Percentiles rank a stretch among this genome's conserved stretches.
These are phyloP conservation scores for Mirounga angustirostris DNA, from an alignment of 2,113 vertebrate genomes.

Conservation along the genomic window DNA sequence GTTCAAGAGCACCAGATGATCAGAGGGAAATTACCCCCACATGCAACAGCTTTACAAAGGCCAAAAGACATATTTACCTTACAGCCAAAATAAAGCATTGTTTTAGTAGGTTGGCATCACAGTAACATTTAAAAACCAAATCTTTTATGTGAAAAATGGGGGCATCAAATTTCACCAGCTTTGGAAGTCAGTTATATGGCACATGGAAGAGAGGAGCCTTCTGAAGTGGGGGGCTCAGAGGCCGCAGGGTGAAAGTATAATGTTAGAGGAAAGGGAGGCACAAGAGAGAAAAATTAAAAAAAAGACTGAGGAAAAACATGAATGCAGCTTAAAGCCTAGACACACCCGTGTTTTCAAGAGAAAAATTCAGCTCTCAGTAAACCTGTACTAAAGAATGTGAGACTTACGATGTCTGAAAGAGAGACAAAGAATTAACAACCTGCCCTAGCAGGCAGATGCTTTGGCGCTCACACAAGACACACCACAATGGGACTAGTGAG, in stretches of 20 bases:
- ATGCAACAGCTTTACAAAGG: constrained; percentile 93
- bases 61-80: constrained; percentile 90
- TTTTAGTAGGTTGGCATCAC: constrained; percentile 90
- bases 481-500: not conserved
- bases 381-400: not conserved
- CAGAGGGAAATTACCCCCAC: constrained; percentile 91
- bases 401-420: not conserved
- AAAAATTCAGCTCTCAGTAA: constrained; percentile 37
- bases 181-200: constrained; percentile 91
- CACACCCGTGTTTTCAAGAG: not conserved
- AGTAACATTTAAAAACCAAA: constrained; percentile 88
- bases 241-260: constrained; percentile 55
- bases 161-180: constrained; percentile 87
- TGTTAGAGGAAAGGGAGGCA: constrained; percentile 75
- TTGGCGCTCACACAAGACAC: not conserved
- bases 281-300: constrained; percentile 68
- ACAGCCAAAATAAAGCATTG: constrained; percentile 91
- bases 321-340: constrained; percentile 58
- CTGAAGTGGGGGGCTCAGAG: constrained; percentile 77
- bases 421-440: not conserved
- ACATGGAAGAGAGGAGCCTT: constrained; percentile 70
- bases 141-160: constrained; percentile 93
- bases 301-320: constrained; percentile 63
- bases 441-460: not conserved
- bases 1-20: constrained; percentile 91